Evolutionary conservation across 2,113 vertebrate genomes (phyloP).

Genomic region (Oxygymnocypris stewartii): DNA sequence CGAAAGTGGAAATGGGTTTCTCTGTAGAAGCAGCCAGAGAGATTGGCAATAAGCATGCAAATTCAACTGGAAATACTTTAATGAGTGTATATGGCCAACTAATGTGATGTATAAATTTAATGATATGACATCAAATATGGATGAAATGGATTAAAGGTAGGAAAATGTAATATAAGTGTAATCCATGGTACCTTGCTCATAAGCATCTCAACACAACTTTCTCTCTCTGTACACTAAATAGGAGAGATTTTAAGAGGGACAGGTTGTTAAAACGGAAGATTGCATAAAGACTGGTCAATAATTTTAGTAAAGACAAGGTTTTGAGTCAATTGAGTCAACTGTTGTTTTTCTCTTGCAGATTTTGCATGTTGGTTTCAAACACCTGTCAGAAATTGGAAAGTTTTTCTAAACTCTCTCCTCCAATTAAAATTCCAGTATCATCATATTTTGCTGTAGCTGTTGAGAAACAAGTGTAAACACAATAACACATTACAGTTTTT

Average conservation of each 20-base stretch:
- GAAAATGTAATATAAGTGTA: neutral
- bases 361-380: neutral
- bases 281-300: neutral
- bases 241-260: neutral
- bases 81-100: conserved; percentile 15
- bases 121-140: neutral
- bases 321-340: neutral
- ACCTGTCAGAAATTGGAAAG: neutral
- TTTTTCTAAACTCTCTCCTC: neutral
- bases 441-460: neutral
- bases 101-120: conserved; percentile 12
- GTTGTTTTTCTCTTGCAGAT: neutral
- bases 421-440: neutral
- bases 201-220: conserved; percentile 12
- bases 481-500: neutral
- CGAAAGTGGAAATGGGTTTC: conserved; percentile 20
- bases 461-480: neutral
- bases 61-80: conserved; percentile 20
- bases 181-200: neutral
- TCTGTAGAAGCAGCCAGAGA: neutral
- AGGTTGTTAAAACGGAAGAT: too few relatives aligned
- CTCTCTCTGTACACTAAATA: neutral
- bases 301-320: neutral
- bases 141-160: neutral
- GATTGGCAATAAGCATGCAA: conserved; percentile 33